A percentile compares a stretch with the other conserved stretches of the same genome.
Conservation (phyloP, 2,797 vertebrate species). For the Macropodus opercularis region DNA sequence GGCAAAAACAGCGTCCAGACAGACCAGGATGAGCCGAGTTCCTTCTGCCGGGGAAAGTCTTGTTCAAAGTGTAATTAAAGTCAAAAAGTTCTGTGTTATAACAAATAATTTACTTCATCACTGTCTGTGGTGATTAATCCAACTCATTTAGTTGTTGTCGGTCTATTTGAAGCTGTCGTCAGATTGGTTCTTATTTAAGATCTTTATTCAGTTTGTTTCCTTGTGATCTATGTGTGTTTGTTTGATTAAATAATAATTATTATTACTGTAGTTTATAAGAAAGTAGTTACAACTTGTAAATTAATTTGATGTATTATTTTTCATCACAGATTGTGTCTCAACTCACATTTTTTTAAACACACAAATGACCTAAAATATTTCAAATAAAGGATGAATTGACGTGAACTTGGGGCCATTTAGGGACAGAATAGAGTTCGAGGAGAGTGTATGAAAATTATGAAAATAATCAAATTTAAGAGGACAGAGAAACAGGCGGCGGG, state of each 20-base stretch:
- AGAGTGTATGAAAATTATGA: neutral
- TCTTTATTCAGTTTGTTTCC: neutral
- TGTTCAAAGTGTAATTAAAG: neutral
- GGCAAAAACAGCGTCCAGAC: constrained; percentile 48
- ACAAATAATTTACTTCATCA: too few species aligned
- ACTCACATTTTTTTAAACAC: neutral
- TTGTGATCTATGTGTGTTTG: neutral
- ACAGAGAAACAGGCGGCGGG: neutral
- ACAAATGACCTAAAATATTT: too few species aligned
- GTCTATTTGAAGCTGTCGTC: too few species aligned
- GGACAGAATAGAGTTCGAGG: neutral
- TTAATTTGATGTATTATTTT: neutral
- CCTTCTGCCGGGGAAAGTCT: neutral
- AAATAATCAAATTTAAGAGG: constrained; percentile 15
- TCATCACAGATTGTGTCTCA: neutral
- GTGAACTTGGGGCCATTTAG: neutral
- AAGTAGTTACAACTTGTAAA: too few species aligned
- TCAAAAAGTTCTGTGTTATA: neutral
- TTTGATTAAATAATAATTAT: too few species aligned
- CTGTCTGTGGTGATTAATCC: too few species aligned
- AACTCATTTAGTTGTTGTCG: too few species aligned
- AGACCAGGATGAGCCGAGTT: constrained; percentile 5
- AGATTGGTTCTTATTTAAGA: too few species aligned
- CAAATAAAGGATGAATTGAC: neutral
- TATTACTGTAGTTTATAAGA: neutral